Percentiles rank a stretch among this genome's conserved stretches.
Conservation (phyloP, 2,888 invertebrate genomes). For the Margaritifera margaritifera region DNA sequence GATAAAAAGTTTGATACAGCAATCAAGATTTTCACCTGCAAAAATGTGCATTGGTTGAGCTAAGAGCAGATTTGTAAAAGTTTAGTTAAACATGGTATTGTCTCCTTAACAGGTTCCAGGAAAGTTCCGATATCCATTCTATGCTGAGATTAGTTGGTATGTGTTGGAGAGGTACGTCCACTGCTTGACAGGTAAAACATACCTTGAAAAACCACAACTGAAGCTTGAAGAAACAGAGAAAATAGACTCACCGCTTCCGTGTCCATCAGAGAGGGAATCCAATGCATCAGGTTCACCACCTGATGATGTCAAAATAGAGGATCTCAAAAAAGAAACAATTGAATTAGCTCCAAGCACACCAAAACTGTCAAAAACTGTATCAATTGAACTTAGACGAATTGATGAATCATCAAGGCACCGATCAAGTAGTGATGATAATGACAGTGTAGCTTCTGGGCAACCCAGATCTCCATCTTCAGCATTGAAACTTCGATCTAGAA, state of each 20-base stretch:
- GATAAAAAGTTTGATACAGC: too few species aligned
- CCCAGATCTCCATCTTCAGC: slow-evolving; percentile 30
- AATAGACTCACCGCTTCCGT: slow-evolving; percentile 15
- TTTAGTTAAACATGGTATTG: neutral
- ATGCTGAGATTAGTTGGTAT: slow-evolving; percentile 98
- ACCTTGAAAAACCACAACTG: slow-evolving; percentile 51
- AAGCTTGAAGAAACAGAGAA: slow-evolving; percentile 31
- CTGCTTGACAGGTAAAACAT: slow-evolving; percentile 82
- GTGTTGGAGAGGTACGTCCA: slow-evolving; percentile 93
- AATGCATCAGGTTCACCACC: slow-evolving; percentile 29
- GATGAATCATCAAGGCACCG: slow-evolving; percentile 39
- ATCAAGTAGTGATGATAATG: slow-evolving; percentile 47
- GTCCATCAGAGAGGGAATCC: slow-evolving; percentile 32
- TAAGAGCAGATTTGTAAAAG: neutral
- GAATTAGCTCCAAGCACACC: slow-evolving; percentile 15
- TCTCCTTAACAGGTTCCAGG: slow-evolving; percentile 84
- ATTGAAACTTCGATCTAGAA: slow-evolving; percentile 27
- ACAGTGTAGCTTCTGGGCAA: slow-evolving; percentile 24
- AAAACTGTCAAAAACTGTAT: slow-evolving; percentile 56
- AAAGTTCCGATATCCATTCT: slow-evolving; percentile 98
- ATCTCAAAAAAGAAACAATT: too few species aligned
- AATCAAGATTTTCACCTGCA: too few species aligned
- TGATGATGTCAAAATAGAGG: slow-evolving; percentile 20
- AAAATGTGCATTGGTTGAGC: too few species aligned
- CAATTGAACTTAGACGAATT: slow-evolving; percentile 61